These are phyloP conservation scores for Meloidogyne exigua DNA, from an alignment of 1,140 invertebrate genomes.

Conservation along the genomic window DNA sequence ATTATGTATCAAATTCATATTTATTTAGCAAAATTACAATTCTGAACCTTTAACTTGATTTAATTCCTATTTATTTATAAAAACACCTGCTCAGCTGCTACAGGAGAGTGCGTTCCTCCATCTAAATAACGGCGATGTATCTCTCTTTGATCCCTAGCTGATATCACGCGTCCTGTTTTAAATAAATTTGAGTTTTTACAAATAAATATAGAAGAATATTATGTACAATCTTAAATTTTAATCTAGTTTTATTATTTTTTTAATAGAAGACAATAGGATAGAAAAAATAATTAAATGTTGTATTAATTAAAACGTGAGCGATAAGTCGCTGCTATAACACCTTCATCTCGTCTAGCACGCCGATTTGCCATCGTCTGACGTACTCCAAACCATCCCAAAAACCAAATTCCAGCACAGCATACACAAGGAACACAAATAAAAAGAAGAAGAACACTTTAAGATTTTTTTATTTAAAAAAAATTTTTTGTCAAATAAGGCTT, in stretches of 20 bases:
- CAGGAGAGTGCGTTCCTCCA: constrained; percentile 3
- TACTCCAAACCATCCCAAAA: constrained; percentile 48
- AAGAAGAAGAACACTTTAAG: constrained; percentile 33
- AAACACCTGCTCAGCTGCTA: constrained; percentile 12
- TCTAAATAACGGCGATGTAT: constrained; percentile 20
- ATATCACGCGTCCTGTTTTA: constrained; percentile 9
- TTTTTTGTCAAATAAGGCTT: neutral
- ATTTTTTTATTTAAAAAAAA: neutral
- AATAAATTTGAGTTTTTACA: neutral
- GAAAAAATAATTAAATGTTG: neutral
- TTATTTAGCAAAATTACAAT: neutral
- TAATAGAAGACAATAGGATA: neutral
- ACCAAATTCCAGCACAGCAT: constrained; percentile 52
- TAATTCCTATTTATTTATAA: neutral
- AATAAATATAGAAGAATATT: neutral
- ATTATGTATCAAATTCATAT: too few relatives aligned
- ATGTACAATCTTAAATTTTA: constrained; percentile 7
- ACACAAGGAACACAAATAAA: constrained; percentile 48
- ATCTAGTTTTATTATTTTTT: neutral
- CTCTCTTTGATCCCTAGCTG: constrained; percentile 18
- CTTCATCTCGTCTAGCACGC: constrained; percentile 11
- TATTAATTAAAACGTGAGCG: constrained; percentile 14
- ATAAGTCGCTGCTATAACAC: constrained; percentile 3
- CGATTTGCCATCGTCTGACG: constrained; percentile 42
- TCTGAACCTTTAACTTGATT: neutral